Percentiles rank a stretch among this genome's conserved stretches.
phyloP scores from a whole-genome alignment of 2,888 invertebrate species.

The Beris morrisii region DNA sequence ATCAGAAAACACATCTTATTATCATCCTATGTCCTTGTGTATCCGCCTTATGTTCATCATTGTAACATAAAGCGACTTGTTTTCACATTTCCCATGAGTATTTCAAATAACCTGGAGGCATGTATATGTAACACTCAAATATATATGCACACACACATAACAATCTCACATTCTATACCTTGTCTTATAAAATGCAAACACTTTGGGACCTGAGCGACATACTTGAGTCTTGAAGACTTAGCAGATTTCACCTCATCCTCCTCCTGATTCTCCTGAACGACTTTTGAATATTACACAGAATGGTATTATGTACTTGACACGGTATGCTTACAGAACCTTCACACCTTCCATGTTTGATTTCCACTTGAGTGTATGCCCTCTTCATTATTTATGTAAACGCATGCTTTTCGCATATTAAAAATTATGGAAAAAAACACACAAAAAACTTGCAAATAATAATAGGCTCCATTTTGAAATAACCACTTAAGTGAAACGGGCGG shows the following conservation, averaged over 20 bases:
- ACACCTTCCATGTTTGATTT: slow-evolving; percentile 28
- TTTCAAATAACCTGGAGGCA: slow-evolving; percentile 29
- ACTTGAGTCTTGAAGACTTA: slow-evolving; percentile 21
- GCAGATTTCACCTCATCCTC: slow-evolving; percentile 24
- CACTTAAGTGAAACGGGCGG: no score
- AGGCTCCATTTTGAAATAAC: no score
- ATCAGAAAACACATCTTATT: no score
- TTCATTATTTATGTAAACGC: slow-evolving; percentile 25
- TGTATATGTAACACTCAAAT: no score
- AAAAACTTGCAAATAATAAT: no score
- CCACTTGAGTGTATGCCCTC: slow-evolving; percentile 4
- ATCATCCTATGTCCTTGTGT: neutral
- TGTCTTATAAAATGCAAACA: slow-evolving; percentile 31
- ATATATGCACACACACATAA: slow-evolving; percentile 11
- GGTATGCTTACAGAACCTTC: slow-evolving; percentile 21
- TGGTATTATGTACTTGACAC: slow-evolving; percentile 18
- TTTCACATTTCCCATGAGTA: slow-evolving; percentile 25
- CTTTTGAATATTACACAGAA: neutral
- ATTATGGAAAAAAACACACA: slow-evolving; percentile 1
- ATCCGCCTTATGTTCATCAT: slow-evolving; percentile 26
- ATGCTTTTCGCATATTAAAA: slow-evolving; percentile 23
- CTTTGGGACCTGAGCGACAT: slow-evolving; percentile 20
- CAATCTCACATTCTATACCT: neutral
- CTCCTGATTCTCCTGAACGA: no score
- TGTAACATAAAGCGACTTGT: slow-evolving; percentile 20